Conservation (phyloP, 2,113 vertebrate species). For the Poeciliopsis occidentalis region DNA sequence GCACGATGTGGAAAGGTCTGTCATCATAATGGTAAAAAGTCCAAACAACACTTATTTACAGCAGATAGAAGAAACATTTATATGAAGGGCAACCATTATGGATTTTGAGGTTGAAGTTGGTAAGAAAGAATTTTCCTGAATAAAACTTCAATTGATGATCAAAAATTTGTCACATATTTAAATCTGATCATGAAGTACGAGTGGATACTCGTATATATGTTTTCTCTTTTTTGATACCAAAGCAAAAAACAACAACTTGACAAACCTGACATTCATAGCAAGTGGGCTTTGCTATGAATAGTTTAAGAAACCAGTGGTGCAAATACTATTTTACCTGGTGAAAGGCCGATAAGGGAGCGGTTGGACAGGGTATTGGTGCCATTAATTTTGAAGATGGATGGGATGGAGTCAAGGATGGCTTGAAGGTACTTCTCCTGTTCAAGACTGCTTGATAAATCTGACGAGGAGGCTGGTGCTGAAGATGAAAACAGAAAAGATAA, state of each 20-base stretch:
- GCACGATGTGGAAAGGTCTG: not conserved
- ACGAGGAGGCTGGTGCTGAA: constrained; percentile 81
- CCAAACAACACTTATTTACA: not conserved
- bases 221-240: not conserved
- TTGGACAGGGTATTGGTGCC: constrained; percentile 87
- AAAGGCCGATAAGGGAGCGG: constrained; percentile 88
- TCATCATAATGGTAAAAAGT: not conserved
- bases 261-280: no score
- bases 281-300: no score
- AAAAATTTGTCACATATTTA: not conserved
- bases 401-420: constrained; percentile 91
- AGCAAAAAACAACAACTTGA: not conserved
- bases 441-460: constrained; percentile 95
- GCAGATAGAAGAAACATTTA: not conserved
- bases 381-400: constrained; percentile 89
- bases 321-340: constrained; percentile 85
- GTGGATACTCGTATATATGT: not conserved
- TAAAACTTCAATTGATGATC: not conserved
- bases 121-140: not conserved
- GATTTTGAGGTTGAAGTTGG: not conserved
- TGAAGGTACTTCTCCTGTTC: constrained; percentile 98
- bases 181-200: not conserved
- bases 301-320: no score
- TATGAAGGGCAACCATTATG: not conserved
- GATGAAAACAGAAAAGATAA: constrained; percentile 6